A percentile compares a stretch with the other conserved stretches of the same genome.
Evolutionary conservation across 2,797 vertebrate species (phyloP).

Genomic region (Pangasius larnaudii): DNA sequence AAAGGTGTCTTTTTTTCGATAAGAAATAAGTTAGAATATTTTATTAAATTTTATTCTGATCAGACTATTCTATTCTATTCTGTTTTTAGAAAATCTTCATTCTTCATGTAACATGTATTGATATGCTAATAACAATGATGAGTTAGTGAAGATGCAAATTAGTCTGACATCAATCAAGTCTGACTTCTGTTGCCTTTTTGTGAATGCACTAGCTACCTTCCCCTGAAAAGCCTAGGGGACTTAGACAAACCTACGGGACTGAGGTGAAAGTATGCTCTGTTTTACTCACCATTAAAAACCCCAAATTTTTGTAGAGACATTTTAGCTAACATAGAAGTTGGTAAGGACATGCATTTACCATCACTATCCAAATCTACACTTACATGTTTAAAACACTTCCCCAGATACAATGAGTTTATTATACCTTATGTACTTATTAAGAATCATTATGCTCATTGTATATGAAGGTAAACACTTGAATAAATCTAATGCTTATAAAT

Average conservation of each 20-base stretch:
- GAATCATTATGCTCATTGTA: neutral
- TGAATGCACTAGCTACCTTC: neutral
- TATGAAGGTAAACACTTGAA: neutral
- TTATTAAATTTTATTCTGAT: neutral
- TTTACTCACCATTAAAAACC: neutral
- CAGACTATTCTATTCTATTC: neutral
- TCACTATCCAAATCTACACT: neutral
- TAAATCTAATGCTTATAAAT: constrained; percentile 10
- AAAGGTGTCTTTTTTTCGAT: neutral
- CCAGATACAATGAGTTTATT: neutral
- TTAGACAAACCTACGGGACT: neutral
- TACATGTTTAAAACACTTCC: neutral
- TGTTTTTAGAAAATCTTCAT: neutral
- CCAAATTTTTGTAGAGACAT: neutral
- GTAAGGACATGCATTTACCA: neutral
- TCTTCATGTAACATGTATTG: neutral
- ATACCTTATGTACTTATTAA: neutral
- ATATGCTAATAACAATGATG: neutral
- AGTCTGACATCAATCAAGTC: neutral
- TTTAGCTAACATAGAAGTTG: neutral
- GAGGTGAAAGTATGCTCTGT: too few species aligned
- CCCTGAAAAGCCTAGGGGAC: neutral
- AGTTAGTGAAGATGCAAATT: neutral
- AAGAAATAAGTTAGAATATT: neutral
- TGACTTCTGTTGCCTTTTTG: neutral